Conservation (phyloP, 2,797 vertebrate genomes). For the Lacerta bilineata region DNA sequence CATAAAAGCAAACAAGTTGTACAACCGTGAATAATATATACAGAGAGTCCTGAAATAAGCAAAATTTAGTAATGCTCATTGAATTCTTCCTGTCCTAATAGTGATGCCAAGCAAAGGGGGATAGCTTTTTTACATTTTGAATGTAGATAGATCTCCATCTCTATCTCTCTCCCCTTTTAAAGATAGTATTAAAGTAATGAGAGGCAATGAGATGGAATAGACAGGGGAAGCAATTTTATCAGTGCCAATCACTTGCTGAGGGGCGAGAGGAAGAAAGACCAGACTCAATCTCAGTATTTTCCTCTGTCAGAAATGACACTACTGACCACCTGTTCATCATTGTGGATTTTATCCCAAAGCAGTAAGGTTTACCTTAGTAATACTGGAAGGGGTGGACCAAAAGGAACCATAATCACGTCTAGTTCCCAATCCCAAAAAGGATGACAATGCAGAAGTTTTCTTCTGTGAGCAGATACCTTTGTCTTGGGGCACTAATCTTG, state of each 20-base stretch:
- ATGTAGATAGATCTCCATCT: background rate
- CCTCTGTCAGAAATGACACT: background rate
- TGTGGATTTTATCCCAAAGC: no score
- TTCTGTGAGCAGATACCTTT: no score
- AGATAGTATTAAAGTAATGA: background rate
- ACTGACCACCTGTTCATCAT: no score
- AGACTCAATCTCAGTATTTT: background rate
- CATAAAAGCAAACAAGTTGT: conserved; percentile 12
- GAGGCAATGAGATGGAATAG: background rate
- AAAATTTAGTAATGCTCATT: conserved; percentile 13
- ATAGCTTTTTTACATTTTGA: background rate
- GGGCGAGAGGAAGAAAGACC: background rate
- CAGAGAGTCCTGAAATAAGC: background rate
- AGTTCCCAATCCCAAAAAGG: no score
- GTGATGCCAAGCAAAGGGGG: background rate
- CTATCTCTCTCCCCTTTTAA: background rate
- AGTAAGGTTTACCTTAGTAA: no score
- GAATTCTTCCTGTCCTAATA: background rate
- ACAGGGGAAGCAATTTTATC: background rate
- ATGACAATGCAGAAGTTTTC: no score
- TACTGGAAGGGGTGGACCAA: no score
- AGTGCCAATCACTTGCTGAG: background rate
- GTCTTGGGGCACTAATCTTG: no score
- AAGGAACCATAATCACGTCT: no score
- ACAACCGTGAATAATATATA: background rate